phyloP scores from a whole-genome alignment of 2,888 invertebrate species.

The Acanthosoma haemorrhoidale region DNA sequence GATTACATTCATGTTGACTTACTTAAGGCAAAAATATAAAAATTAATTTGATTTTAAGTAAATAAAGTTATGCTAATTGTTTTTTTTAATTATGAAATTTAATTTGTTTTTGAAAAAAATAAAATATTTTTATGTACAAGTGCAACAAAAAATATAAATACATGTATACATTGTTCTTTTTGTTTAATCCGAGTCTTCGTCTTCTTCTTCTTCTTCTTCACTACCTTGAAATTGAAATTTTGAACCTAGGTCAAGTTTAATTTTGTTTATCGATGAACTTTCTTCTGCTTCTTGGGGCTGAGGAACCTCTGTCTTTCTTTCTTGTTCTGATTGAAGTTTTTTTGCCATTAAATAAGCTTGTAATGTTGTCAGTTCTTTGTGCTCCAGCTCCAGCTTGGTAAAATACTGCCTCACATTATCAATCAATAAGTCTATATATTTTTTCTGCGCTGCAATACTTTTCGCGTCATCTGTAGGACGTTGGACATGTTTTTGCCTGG shows the following conservation, averaged over 20 bases:
- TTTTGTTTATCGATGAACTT: neutral
- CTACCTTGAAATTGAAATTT: neutral
- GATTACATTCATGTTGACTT: conserved; percentile 43
- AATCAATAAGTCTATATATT: neutral
- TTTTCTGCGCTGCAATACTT: neutral
- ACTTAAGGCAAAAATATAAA: conserved; percentile 7
- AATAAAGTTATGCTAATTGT: neutral
- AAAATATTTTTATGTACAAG: neutral
- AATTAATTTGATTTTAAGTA: neutral
- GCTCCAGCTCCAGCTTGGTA: neutral
- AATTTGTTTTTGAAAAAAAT: neutral
- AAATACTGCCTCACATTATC: conserved; percentile 2
- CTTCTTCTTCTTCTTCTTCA: neutral
- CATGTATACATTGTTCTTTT: neutral
- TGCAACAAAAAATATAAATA: neutral
- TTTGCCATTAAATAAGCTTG: neutral
- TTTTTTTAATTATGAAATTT: neutral
- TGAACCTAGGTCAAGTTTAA: neutral
- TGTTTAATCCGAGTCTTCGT: neutral
- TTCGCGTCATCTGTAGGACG: neutral
- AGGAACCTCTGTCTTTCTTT: neutral
- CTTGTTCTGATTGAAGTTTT: neutral
- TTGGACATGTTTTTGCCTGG: neutral
- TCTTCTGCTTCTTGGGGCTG: neutral
- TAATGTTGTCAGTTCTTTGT: neutral